phyloP scores from a whole-genome alignment of 2,797 vertebrate species.

The Jordanella pulchra region DNA sequence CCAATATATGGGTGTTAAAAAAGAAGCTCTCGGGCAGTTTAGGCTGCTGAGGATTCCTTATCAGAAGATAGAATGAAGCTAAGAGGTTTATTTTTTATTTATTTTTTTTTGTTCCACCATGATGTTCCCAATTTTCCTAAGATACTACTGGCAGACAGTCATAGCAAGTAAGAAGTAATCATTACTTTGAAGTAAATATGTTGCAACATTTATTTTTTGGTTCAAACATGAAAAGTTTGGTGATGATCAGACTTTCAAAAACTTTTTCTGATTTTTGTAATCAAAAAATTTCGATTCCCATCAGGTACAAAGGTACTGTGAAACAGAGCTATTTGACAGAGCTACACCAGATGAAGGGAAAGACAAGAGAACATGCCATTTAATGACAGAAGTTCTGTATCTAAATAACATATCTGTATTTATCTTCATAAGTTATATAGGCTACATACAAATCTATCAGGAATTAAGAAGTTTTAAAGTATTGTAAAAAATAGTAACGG shows the following conservation, averaged over 20 bases:
- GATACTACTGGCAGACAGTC: conserved; percentile 51
- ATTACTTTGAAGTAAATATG: not conserved
- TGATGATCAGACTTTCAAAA: not conserved
- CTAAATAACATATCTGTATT: not conserved
- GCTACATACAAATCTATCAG: not conserved
- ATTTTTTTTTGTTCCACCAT: conserved; percentile 55
- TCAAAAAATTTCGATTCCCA: not conserved
- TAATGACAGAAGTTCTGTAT: not conserved
- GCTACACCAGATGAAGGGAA: not conserved
- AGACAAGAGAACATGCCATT: not conserved
- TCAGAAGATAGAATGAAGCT: conserved; percentile 38
- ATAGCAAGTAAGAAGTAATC: not conserved
- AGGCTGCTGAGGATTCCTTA: conserved; percentile 43
- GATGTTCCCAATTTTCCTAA: conserved; percentile 59
- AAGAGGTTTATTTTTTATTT: conserved; percentile 54
- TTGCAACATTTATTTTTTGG: not conserved
- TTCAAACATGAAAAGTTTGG: not conserved
- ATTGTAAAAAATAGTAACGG: not conserved
- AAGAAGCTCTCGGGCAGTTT: conserved; percentile 36
- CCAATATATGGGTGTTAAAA: not conserved
- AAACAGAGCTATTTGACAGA: not conserved
- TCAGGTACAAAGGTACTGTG: not conserved
- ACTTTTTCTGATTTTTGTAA: not conserved
- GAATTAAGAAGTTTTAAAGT: not conserved
- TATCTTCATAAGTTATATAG: not conserved